Base-by-base conservation (phyloP, 2,797 vertebrate species). In the Myotis myotis region DNA sequence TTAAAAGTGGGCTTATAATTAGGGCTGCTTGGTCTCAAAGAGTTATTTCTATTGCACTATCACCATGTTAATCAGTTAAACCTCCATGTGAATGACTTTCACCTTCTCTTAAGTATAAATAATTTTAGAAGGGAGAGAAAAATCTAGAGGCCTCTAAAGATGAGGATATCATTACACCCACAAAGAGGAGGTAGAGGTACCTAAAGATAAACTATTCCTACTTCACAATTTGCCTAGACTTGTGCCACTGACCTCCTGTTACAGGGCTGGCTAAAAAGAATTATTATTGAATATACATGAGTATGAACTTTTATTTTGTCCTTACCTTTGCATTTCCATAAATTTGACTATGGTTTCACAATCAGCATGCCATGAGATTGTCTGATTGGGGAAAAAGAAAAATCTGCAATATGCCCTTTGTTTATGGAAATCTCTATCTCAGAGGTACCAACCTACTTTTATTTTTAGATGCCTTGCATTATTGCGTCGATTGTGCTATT, bases 381-480 rank as follows among this genome's bases (percentile, higher is more conserved):
- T 88, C 30, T 90, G 20, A 51, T 28, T 7, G 7, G 33, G 17
- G 72, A 72, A 76, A 68, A 74, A 70, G 28, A 89, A 82, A 93
- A 87, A 68, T 53, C n/a, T 91, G 41, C 28, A 79, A 55, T 41
- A 33, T 1, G 28, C 2, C 13, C 49, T 95, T 89, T 79, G 22
- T 75, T 93, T 95, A 75, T 83, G 38, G 57, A 96, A 93, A 72
- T 94, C 23, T 60, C 75, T 72, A 60, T 85, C 41, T 92, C 84
- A 84, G 41, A 90, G 49, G 44, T 51, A 87, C 3, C 87, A 85
- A 89, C 11, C 87, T 78, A 87, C 30, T 92, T 96, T 96, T 88
- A 92, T 76, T 95, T 96, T 79, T 62, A 60, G 84, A 92, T 92
- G 38, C 7, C 84, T 94, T 62, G 71, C 88, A 94, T 89, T 80